Evolutionary conservation across 1,140 invertebrate genomes (phyloP), one percentile per base, ranked within the genome.

Genomic region (Leptopilina boulardi): DNA sequence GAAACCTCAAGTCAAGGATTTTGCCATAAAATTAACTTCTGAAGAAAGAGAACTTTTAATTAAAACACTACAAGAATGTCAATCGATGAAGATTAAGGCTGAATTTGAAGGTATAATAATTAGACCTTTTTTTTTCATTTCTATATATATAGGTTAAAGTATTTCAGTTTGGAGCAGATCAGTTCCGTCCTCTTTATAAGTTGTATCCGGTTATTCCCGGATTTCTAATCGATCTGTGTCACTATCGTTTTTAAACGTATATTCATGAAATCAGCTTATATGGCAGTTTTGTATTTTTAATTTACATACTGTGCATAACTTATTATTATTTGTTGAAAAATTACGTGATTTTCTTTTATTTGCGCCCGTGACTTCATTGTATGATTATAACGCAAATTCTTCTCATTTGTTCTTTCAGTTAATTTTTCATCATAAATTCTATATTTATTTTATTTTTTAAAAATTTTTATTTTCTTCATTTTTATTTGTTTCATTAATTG

Each of bases 71-170:
- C 93, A 95, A 79, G 94, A 95, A 87, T 95, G 92, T 85, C 93
- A 95, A 87, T 95, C 95, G 0, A 93, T 94, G 78, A 91, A 93
- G 84, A 92, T 93, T 19, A 95, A 95, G 88, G 93, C 94, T 74
- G 93, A 94, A 85, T 96, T 94, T 85, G 94, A 94, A 94, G 94
- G 95, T 95, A 92, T 89, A 73, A n/a, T n/a, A n/a, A n/a, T n/a
- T 74, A 6, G 5, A n/a, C 30, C 4, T 38, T 9, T 77, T 74
- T 19, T 18, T 38, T 18, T 11, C 18, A n/a, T n/a, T n/a, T n/a
- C n/a, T n/a, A n/a, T n/a, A n/a, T n/a, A n/a, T n/a, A n/a, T 56
- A 13, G 0, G 15, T 34, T 77, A 75, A 76, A 77, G 21, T 30
- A 11, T 82, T 77, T 76, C 26, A 42, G 23, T 73, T 4, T 34